Evolutionary conservation across 2,113 vertebrate genomes (phyloP).

Genomic region (Halcyon senegalensis): DNA sequence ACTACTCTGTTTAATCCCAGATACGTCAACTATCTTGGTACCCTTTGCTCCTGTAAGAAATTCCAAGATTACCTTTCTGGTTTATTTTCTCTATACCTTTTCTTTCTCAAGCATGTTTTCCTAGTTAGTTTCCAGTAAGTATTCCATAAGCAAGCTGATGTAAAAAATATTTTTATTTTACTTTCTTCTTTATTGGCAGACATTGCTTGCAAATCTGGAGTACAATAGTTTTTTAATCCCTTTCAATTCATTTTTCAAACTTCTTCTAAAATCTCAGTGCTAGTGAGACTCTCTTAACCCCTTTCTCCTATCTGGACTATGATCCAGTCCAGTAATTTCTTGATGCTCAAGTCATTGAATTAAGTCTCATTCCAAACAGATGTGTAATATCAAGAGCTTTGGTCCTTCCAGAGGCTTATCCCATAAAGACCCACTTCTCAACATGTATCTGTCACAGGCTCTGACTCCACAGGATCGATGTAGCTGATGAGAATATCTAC

Average conservation of each 20-base stretch:
- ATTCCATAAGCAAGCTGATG: not conserved
- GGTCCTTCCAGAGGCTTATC: not conserved
- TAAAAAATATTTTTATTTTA: not conserved
- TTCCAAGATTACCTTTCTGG: not conserved
- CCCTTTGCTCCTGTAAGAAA: not conserved
- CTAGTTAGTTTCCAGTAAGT: not conserved
- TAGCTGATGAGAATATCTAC: not conserved
- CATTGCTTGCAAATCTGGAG: not conserved
- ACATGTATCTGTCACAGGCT: rapidly evolving
- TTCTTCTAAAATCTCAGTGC: not conserved
- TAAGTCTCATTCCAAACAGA: not conserved
- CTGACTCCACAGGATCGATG: not conserved
- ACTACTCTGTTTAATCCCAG: not conserved
- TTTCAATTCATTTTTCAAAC: not conserved
- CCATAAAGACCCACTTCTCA: not conserved
- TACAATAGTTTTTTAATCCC: not conserved
- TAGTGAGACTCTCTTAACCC: not conserved
- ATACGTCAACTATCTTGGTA: not conserved
- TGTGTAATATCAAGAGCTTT: not conserved
- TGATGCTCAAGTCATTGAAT: not conserved
- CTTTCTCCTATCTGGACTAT: not conserved
- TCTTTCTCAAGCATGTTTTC: not conserved
- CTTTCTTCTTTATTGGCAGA: not conserved
- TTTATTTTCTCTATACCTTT: not conserved
- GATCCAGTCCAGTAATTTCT: not conserved